Conservation (phyloP, 2,113 vertebrate genomes). For the Corythoichthys haematopterus region DNA sequence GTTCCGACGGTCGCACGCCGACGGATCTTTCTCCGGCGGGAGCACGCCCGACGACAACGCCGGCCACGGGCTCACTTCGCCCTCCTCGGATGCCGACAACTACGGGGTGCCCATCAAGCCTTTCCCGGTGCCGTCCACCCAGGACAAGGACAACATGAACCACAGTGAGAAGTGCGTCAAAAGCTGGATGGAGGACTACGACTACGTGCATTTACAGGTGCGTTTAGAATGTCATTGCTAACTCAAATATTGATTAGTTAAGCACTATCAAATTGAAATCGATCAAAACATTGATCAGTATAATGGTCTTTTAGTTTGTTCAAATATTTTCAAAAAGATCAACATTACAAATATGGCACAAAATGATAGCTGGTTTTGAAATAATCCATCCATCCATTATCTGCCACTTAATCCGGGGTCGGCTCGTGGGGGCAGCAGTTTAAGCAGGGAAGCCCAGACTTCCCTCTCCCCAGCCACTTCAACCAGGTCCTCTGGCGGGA, state of each 20-base stretch:
- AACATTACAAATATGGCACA: no score
- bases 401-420: no score
- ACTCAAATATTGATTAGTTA: not conserved
- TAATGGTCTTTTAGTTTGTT: no score
- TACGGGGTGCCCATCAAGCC: constrained; percentile 63
- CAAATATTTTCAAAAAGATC: no score
- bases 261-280: no score
- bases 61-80: constrained; percentile 56
- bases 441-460: no score
- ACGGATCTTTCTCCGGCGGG: constrained; percentile 44
- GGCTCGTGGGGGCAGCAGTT: no score
- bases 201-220: constrained; percentile 96
- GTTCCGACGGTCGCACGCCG: constrained; percentile 66
- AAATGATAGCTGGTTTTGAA: no score
- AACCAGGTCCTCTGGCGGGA: no score
- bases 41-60: constrained; percentile 50
- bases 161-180: constrained; percentile 80
- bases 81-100: constrained; percentile 68
- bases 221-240: not conserved
- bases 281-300: no score
- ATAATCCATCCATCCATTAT: no score
- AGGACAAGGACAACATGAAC: constrained; percentile 73
- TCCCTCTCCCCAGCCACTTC: no score
- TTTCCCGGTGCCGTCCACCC: constrained; percentile 55
- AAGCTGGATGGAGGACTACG: constrained; percentile 99